These are phyloP conservation scores for Saturnia pavonia DNA, from an alignment of 2,888 invertebrate species.

Conservation along the genomic window DNA sequence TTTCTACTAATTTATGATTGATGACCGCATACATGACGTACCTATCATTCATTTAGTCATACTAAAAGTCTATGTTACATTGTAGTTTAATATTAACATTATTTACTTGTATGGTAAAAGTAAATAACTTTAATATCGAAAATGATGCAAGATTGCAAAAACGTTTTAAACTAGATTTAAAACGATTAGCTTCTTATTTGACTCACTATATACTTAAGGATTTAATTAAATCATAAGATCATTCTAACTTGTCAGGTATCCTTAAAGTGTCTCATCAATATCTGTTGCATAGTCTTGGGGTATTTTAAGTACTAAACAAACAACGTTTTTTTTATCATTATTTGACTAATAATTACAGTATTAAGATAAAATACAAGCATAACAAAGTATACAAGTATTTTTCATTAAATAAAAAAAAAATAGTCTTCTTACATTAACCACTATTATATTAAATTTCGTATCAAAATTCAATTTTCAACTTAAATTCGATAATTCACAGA, in stretches of 20 bases:
- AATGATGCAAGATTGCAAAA: background rate
- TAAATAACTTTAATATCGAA: background rate
- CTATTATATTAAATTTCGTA: constrained; percentile 3
- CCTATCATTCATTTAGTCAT: background rate
- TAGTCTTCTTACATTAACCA: background rate
- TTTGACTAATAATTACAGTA: background rate
- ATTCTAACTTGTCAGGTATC: background rate
- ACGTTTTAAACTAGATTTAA: background rate
- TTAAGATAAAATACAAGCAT: background rate
- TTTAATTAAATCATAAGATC: background rate
- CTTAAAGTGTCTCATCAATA: background rate
- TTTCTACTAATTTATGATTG: no score
- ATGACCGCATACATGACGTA: background rate
- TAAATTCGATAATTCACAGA: constrained; percentile 48
- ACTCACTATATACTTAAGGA: no score
- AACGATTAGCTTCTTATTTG: no score
- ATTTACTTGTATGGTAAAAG: background rate
- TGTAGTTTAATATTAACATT: background rate
- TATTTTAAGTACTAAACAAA: background rate
- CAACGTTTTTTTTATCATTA: background rate
- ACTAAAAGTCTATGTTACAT: background rate
- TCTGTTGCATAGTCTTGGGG: background rate
- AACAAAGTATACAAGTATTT: background rate
- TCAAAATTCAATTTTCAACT: constrained; percentile 52
- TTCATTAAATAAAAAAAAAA: background rate